Evolutionary conservation across 2,113 vertebrate species (phyloP), one percentile per base, ranked within the genome.

Genomic region (Mastomys natalensis): DNA sequence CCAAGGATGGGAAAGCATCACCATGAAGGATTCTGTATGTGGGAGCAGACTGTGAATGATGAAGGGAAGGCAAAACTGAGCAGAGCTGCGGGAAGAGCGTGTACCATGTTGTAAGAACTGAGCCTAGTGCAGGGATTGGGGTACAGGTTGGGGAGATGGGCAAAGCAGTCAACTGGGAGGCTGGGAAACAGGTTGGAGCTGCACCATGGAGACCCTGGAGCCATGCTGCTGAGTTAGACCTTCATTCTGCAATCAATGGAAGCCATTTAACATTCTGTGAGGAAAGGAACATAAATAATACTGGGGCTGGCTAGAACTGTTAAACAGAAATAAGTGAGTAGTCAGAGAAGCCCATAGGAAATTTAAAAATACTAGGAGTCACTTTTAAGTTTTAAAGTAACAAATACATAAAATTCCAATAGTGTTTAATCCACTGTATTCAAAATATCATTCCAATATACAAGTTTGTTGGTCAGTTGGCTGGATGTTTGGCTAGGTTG

Each of bases 51-150:
- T 45, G 3, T 43, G 19, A 40, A 10, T 3, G 22, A 60, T 62
- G 13, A 16, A 90, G 24, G 60, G 29, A 31, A 26, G 45, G 13
- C 8, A 9, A 4, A 40, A 60, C 11, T 45, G 5, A 13, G 60
- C 72, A 72, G 34, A 73, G 68, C 82, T 85, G 0, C 4, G 62
- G 84, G 6, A 40, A 19, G 68, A 31, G 29, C 0, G 1, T 9
- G 4, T 1, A 45, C 43, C 17, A 2, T 2, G 3, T 15, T 17
- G 0, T 5, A 15, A 72, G 68, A 12, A 24, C 34, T 3, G 26
- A 48, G 26, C 66, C 29, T 11, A 2, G 86, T 73, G 66, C 60
- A 7, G 74, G 74, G 40, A 4, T 12, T 43, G 1, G 13, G 16
- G 48, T 19, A 9, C 17, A 21, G 7, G 13, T 5, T 55, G 68